Conservation (phyloP, 1,140 invertebrate genomes). For the Leguminivora glycinivorella region DNA sequence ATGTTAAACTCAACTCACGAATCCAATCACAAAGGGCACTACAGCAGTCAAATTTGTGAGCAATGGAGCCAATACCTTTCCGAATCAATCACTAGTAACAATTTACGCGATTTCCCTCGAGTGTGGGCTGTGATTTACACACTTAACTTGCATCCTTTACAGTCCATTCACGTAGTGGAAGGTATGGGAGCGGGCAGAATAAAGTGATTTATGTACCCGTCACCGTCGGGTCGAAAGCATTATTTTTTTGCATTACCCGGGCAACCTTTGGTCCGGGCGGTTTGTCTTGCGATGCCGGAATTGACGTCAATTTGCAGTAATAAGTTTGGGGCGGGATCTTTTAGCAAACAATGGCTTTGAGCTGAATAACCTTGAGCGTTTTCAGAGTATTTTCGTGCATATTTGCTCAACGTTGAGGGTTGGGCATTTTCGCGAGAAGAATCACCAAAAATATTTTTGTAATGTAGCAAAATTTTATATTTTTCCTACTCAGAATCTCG, state of each 20-base stretch:
- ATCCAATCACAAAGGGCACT: not conserved
- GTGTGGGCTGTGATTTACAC: slow-evolving; percentile 4
- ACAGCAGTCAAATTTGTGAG: not conserved
- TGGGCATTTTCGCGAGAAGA: too few species aligned
- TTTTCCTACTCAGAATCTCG: too few species aligned
- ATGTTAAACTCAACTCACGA: not conserved
- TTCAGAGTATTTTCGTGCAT: not conserved
- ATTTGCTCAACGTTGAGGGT: too few species aligned
- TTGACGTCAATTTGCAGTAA: slow-evolving; percentile 14
- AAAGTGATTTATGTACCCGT: slow-evolving; percentile 16
- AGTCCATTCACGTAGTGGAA: slow-evolving; percentile 6
- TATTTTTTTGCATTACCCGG: slow-evolving; percentile 16
- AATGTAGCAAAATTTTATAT: too few species aligned
- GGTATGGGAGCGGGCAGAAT: slow-evolving; percentile 7
- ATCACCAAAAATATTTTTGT: too few species aligned
- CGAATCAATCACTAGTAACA: slow-evolving; percentile 6
- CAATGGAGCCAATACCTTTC: not conserved
- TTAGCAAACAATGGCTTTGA: not conserved
- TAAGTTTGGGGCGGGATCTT: not conserved
- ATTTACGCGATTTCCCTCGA: slow-evolving; percentile 1
- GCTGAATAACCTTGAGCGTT: not conserved
- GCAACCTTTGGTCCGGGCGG: slow-evolving; percentile 1
- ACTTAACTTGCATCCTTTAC: slow-evolving; percentile 4
- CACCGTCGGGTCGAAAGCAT: not conserved
- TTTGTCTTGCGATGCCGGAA: slow-evolving; percentile 1